Evolutionary conservation across 2,888 invertebrate species (phyloP).

Genomic region (Cryptops parisi): DNA sequence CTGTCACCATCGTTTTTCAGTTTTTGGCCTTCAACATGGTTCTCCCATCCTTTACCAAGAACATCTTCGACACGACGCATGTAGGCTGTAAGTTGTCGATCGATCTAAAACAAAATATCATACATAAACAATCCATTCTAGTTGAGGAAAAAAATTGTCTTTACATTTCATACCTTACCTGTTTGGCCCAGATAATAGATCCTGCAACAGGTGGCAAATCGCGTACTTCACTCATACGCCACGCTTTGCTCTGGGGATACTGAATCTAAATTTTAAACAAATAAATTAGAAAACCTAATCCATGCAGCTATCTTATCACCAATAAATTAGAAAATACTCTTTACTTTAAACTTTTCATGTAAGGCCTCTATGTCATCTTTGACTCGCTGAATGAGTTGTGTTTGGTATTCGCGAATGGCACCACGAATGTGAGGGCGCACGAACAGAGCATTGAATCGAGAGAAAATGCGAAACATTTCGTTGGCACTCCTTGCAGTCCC

Average conservation of each 20-base stretch:
- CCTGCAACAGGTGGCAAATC: slow-evolving; percentile 96
- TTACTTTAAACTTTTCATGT: slow-evolving; percentile 94
- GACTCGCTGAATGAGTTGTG: slow-evolving; percentile 94
- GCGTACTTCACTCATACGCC: slow-evolving; percentile 72
- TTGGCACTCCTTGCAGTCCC: slow-evolving; percentile 98
- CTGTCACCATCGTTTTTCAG: slow-evolving; percentile 95
- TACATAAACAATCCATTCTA: slow-evolving; percentile 27
- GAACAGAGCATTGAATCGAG: slow-evolving; percentile 96
- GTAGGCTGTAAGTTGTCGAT: slow-evolving; percentile 90
- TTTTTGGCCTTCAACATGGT: slow-evolving; percentile 96
- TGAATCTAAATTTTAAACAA: slow-evolving; percentile 51
- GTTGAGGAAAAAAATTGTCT: background rate
- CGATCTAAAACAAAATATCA: no score
- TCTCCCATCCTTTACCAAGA: slow-evolving; percentile 97
- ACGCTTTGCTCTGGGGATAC: slow-evolving; percentile 89
- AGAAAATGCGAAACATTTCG: slow-evolving; percentile 97
- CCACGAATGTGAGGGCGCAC: slow-evolving; percentile 97
- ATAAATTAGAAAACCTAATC: slow-evolving; percentile 10
- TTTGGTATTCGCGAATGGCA: slow-evolving; percentile 97
- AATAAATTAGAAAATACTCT: background rate
- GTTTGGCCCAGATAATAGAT: slow-evolving; percentile 95
- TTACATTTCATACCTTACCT: slow-evolving; percentile 24
- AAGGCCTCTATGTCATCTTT: slow-evolving; percentile 97
- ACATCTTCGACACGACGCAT: slow-evolving; percentile 96
- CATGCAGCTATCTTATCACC: slow-evolving; percentile 3